Conservation (phyloP, 1,140 invertebrate genomes). For the Sycophila sp. region DNA sequence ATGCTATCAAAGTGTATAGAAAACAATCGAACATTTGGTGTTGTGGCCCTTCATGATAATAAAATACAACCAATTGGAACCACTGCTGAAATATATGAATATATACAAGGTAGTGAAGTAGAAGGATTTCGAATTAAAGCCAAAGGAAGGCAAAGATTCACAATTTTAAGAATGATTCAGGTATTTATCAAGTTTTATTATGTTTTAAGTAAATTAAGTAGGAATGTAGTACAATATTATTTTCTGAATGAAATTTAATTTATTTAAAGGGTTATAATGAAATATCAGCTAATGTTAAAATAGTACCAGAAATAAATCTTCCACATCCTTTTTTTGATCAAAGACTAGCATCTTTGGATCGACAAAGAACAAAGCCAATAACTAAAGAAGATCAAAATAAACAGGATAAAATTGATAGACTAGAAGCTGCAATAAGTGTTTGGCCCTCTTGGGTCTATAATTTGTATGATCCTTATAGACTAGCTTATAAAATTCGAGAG, state of each 20-base stretch:
- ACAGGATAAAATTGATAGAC: constrained; percentile 54
- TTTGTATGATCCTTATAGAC: constrained; percentile 72
- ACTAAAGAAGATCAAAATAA: constrained; percentile 43
- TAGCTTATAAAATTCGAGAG: constrained; percentile 64
- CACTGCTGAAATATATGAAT: constrained; percentile 79
- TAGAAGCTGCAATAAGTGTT: constrained; percentile 66
- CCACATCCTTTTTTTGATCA: constrained; percentile 64
- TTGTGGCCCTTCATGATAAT: constrained; percentile 61
- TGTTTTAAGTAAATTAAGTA: neutral
- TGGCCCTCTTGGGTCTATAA: constrained; percentile 76
- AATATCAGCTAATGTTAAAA: constrained; percentile 69
- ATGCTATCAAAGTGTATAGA: constrained; percentile 70
- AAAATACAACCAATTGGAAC: constrained; percentile 67
- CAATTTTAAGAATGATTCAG: constrained; percentile 62
- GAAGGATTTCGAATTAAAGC: constrained; percentile 69
- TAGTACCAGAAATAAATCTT: constrained; percentile 73
- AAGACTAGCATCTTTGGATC: constrained; percentile 61
- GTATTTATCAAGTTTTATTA: constrained; percentile 38
- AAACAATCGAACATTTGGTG: constrained; percentile 72
- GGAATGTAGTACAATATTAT: too few relatives aligned
- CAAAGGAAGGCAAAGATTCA: constrained; percentile 75
- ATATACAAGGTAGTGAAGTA: constrained; percentile 62
- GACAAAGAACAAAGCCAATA: constrained; percentile 54
- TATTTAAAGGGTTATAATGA: constrained; percentile 43
- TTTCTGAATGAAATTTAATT: constrained; percentile 4